A percentile compares a stretch with the other conserved stretches of the same genome.
Evolutionary conservation across 37 sponge, comb jelly and placozoan genomes (phyloP).

Genomic region (Axinella damicornis): DNA sequence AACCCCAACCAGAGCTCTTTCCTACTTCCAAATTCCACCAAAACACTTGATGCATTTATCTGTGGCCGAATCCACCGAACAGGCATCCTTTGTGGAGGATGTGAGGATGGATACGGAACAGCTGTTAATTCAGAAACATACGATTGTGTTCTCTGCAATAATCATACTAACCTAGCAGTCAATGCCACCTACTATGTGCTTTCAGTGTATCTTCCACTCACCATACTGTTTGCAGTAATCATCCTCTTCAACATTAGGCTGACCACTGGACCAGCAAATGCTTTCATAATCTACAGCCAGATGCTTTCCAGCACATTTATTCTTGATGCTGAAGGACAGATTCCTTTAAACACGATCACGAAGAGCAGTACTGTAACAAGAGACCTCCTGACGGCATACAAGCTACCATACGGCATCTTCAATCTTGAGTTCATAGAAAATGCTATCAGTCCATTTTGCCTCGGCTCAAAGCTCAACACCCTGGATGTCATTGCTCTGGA

Average conservation of each 20-base stretch:
- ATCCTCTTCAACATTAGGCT: slow-evolving; percentile 43
- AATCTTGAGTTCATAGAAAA: slow-evolving; percentile 54
- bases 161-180: neutral
- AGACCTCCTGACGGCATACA: no score
- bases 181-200: slow-evolving; percentile 1
- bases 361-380: neutral
- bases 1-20: neutral
- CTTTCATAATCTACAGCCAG: slow-evolving; percentile 50
- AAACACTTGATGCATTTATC: neutral
- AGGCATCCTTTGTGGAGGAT: neutral
- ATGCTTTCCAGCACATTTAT: slow-evolving; percentile 11
- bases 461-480: slow-evolving; percentile 17
- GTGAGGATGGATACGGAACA: neutral
- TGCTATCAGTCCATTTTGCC: slow-evolving; percentile 18
- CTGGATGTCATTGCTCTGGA: slow-evolving; percentile 25
- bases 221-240: slow-evolving; percentile 15
- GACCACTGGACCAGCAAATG: slow-evolving; percentile 41
- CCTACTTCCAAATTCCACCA: slow-evolving; percentile 2
- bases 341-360: slow-evolving; percentile 6
- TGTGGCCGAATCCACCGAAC: neutral
- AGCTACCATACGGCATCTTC: slow-evolving; percentile 32
- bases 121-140: no score
- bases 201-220: slow-evolving; percentile 25
- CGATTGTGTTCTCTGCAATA: slow-evolving; percentile 12
- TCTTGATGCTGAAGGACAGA: slow-evolving; percentile 11